Evolutionary conservation across 2,797 vertebrate species (phyloP).

Genomic region (Argya squamiceps): DNA sequence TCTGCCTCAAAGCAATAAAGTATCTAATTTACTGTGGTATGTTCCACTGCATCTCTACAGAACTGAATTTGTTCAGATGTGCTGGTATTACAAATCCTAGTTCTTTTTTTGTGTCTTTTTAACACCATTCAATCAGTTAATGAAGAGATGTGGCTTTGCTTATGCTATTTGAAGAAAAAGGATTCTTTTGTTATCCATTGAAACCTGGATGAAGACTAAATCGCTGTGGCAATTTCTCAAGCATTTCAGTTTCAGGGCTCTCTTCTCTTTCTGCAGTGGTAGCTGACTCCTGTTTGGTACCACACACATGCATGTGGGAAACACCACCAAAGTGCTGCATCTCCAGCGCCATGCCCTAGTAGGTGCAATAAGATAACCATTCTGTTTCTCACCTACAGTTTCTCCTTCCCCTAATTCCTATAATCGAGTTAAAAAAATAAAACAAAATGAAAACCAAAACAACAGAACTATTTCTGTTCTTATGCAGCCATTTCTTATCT

Average conservation of each 20-base stretch:
- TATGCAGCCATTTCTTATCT: neutral
- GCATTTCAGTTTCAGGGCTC: neutral
- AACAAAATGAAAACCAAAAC: neutral
- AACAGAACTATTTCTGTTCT: neutral
- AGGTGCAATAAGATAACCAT: neutral
- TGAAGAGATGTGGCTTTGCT: neutral
- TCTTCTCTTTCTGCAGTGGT: neutral
- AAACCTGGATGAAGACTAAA: neutral
- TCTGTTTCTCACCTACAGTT: neutral
- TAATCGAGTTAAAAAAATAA: neutral
- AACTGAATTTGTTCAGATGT: neutral
- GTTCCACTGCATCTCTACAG: neutral
- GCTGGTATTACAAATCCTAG: neutral
- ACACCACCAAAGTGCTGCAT: fast-evolving
- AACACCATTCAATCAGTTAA: neutral
- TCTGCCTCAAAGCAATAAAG: neutral
- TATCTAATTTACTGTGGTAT: neutral
- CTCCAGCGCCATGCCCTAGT: neutral
- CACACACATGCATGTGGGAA: neutral
- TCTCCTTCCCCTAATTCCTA: neutral
- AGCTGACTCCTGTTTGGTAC: neutral
- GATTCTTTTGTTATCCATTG: neutral
- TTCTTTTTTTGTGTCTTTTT: neutral
- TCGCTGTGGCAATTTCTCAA: neutral
- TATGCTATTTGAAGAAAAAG: neutral